Evolutionary conservation across 92 coral and sea anemone genomes (phyloP).

Genomic region (Parazoanthus atlanticus): DNA sequence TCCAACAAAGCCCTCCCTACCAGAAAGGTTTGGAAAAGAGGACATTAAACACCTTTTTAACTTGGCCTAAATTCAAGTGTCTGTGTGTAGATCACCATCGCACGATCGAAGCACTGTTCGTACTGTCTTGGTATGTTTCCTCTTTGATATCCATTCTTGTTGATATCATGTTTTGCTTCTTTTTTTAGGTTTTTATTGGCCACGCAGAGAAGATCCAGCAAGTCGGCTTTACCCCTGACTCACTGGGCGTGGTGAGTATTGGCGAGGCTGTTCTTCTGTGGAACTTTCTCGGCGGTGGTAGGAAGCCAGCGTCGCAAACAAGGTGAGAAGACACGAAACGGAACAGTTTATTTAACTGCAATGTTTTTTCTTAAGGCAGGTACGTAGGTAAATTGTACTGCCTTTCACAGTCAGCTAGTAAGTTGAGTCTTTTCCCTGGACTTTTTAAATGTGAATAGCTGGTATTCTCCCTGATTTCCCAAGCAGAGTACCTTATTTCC

Average conservation of each 20-base stretch:
- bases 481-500: no score
- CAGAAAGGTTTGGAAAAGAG: no score
- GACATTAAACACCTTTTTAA: no score
- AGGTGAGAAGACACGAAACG: constrained; percentile 20
- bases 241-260: constrained; percentile 75
- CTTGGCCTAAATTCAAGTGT: no score
- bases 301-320: constrained; percentile 15
- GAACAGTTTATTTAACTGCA: not conserved
- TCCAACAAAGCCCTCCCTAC: not conserved
- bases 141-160: not conserved
- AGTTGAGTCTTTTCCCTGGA: no score
- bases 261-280: constrained; percentile 95
- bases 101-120: not conserved
- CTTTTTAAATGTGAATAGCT: no score
- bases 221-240: constrained; percentile 83
- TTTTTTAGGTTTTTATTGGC: constrained; percentile 89
- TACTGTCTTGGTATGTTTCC: not conserved
- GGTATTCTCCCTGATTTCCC: no score
- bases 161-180: not conserved
- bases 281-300: constrained; percentile 86
- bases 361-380: no score
- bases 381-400: no score
- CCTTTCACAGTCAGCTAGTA: no score
- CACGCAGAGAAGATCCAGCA: constrained; percentile 88
- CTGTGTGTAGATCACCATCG: not conserved